phyloP scores from a whole-genome alignment of 2,888 invertebrate species.

The Hecatera dysodea region DNA sequence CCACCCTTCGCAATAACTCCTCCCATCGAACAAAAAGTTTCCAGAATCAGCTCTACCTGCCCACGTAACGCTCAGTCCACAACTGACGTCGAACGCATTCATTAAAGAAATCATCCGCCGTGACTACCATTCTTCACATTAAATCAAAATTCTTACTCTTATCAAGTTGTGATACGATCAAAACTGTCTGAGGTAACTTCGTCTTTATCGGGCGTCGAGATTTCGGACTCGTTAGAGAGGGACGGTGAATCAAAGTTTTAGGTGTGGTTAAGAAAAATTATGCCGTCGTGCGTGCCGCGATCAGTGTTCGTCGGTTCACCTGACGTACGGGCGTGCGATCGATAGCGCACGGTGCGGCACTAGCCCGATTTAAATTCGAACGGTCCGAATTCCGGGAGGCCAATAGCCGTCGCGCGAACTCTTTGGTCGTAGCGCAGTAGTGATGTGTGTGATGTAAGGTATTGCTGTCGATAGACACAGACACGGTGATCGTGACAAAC shows the following conservation, averaged over 20 bases:
- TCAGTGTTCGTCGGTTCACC: conserved; percentile 85
- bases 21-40: conserved; percentile 85
- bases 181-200: conserved; percentile 74
- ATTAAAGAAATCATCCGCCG: conserved; percentile 69
- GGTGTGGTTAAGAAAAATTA: conserved; percentile 85
- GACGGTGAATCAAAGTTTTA: conserved; percentile 79
- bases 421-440: conserved; percentile 70
- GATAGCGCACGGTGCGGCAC: conserved; percentile 75
- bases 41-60: conserved; percentile 78
- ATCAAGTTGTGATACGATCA: conserved; percentile 78
- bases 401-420: conserved; percentile 68
- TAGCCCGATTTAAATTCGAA: conserved; percentile 76
- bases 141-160: conserved; percentile 79
- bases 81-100: conserved; percentile 75
- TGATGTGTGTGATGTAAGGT: conserved; percentile 86
- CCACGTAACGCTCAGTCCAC: conserved; percentile 78
- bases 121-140: conserved; percentile 72
- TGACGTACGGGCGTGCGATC: conserved; percentile 85
- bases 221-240: conserved; percentile 72
- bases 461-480: conserved; percentile 82
- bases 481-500: conserved; percentile 83
- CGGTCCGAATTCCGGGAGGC: conserved; percentile 75
- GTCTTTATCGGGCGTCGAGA: conserved; percentile 73
- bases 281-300: conserved; percentile 73
- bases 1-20: conserved; percentile 78